Evolutionary conservation across 1,140 invertebrate genomes (phyloP).

Genomic region (Lepidurus apus): DNA sequence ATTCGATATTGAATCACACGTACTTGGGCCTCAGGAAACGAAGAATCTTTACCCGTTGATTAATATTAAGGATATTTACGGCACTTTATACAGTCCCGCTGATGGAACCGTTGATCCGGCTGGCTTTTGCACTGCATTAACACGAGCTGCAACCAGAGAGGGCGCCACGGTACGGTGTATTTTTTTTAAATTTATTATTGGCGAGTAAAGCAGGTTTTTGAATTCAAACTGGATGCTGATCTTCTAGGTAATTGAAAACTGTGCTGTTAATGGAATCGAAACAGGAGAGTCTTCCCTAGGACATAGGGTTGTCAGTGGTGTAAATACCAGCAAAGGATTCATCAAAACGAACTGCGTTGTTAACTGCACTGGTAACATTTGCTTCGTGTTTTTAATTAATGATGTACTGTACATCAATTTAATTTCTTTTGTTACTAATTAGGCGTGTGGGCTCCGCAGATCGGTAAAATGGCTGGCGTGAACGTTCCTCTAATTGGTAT

Average conservation of each 20-base stretch:
- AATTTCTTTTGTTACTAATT: background rate
- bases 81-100: constrained; percentile 66
- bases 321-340: constrained; percentile 62
- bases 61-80: constrained; percentile 63
- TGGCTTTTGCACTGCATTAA: constrained; percentile 67
- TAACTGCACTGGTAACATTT: constrained; percentile 56
- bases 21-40: constrained; percentile 65
- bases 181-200: background rate
- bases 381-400: too few species aligned
- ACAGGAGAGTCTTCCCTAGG: constrained; percentile 57
- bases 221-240: background rate
- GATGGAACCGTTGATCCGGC: constrained; percentile 78
- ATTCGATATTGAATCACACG: constrained; percentile 66
- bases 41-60: constrained; percentile 72
- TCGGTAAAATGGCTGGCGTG: constrained; percentile 60
- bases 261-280: constrained; percentile 61
- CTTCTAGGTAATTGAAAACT: constrained; percentile 66
- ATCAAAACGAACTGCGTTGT: constrained; percentile 69
- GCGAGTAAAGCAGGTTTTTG: background rate
- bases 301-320: constrained; percentile 62
- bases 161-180: constrained; percentile 59
- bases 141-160: constrained; percentile 59
- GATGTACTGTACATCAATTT: background rate
- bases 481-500: constrained; percentile 69
- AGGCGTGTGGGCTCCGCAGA: background rate